phyloP scores from a whole-genome alignment of 2,113 vertebrate species.

The Plectropomus leopardus region DNA sequence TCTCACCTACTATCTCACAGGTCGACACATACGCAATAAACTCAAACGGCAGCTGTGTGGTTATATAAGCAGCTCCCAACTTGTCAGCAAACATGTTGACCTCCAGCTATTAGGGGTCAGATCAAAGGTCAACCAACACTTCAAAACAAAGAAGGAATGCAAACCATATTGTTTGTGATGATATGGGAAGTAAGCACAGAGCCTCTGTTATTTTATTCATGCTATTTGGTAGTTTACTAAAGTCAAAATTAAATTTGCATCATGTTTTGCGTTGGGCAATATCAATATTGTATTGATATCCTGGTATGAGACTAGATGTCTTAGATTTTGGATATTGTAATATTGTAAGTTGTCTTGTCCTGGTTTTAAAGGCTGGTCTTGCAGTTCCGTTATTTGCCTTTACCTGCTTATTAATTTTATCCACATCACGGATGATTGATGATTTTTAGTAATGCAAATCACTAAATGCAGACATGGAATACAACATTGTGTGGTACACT shows the following conservation, averaged over 20 bases:
- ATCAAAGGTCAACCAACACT: constrained; percentile 53
- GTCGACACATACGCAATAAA: constrained; percentile 45
- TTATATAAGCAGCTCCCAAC: constrained; percentile 58
- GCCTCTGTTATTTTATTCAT: not conserved
- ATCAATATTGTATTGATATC: too few relatives aligned
- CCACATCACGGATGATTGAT: too few relatives aligned
- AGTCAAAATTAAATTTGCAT: not conserved
- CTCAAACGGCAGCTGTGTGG: constrained; percentile 60
- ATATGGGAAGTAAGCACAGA: not conserved
- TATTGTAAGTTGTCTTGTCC: too few relatives aligned
- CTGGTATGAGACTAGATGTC: too few relatives aligned
- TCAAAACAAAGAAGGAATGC: constrained; percentile 31
- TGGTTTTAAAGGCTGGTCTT: too few relatives aligned
- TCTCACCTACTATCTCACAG: constrained; percentile 43
- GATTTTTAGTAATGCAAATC: not conserved
- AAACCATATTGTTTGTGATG: constrained; percentile 6
- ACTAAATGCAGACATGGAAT: not conserved
- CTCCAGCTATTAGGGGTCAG: constrained; percentile 10
- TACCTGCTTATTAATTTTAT: too few relatives aligned
- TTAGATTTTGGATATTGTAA: too few relatives aligned
- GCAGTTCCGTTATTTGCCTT: too few relatives aligned
- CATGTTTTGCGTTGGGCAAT: not conserved
- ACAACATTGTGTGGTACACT: too few relatives aligned
- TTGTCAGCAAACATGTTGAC: constrained; percentile 42
- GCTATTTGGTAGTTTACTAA: not conserved